Conservation (phyloP, 2,888 invertebrate species). For the Lottia gigantea region DNA sequence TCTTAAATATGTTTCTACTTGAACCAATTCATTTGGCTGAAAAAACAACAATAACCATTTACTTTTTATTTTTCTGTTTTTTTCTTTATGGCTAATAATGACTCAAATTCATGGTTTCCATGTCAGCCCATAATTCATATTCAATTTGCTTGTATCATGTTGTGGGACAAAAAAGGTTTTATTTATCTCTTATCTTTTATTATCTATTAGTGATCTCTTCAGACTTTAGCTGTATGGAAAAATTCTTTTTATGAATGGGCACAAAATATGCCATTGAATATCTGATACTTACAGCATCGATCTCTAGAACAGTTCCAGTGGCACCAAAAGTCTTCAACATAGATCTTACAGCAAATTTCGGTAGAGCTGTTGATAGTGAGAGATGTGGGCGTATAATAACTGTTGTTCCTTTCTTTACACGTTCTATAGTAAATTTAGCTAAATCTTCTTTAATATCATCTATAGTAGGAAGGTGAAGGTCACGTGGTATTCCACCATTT, state of each 20-base stretch:
- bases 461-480: slow-evolving; percentile 68
- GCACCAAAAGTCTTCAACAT: slow-evolving; percentile 68
- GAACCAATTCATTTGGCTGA: slow-evolving; percentile 64
- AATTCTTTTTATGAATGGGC: too few species aligned
- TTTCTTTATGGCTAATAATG: too few species aligned
- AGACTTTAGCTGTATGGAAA: too few species aligned
- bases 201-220: too few species aligned
- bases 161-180: too few species aligned
- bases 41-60: too few species aligned
- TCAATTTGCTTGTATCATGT: too few species aligned
- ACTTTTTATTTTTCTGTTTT: too few species aligned
- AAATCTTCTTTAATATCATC: slow-evolving; percentile 68
- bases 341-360: slow-evolving; percentile 65
- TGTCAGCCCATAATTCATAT: too few species aligned
- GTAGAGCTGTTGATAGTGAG: slow-evolving; percentile 48
- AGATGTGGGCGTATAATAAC: slow-evolving; percentile 61
- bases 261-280: too few species aligned
- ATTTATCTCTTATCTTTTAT: too few species aligned
- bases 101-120: too few species aligned
- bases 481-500: slow-evolving; percentile 67
- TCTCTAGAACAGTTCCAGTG: slow-evolving; percentile 67
- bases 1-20: slow-evolving; percentile 67
- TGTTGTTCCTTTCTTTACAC: slow-evolving; percentile 65
- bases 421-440: slow-evolving; percentile 67
- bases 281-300: slow-evolving; percentile 59